A percentile compares a stretch with the other conserved stretches of the same genome.
These are phyloP conservation scores for Trinorchestia longiramus DNA, from an alignment of 1,140 invertebrate species.

Conservation along the genomic window DNA sequence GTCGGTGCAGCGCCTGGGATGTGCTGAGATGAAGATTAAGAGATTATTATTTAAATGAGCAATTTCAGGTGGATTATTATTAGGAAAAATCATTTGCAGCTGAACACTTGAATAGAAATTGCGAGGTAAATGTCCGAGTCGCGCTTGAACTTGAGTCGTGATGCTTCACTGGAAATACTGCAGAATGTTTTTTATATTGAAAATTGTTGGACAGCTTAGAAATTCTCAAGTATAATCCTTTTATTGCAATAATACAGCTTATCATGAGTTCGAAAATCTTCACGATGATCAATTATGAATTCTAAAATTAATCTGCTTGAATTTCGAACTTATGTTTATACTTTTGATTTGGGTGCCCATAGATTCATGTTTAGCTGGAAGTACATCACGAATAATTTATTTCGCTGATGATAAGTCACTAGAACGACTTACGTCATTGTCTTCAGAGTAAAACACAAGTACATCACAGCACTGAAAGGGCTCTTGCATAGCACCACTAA, in stretches of 20 bases:
- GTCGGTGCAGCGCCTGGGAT: neutral
- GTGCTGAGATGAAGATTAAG: neutral
- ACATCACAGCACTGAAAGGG: neutral
- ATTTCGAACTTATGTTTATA: neutral
- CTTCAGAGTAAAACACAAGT: neutral
- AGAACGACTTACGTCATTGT: neutral
- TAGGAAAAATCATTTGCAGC: neutral
- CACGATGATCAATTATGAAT: neutral
- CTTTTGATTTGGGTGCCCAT: neutral
- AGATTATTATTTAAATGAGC: slow-evolving; percentile 2
- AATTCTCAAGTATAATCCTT: neutral
- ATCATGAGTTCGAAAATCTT: neutral
- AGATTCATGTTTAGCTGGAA: neutral
- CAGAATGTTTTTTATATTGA: neutral
- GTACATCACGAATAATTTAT: neutral
- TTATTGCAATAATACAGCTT: neutral
- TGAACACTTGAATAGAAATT: neutral
- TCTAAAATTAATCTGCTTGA: too few species aligned
- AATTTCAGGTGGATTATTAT: neutral
- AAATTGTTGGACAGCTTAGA: neutral
- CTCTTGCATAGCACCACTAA: neutral
- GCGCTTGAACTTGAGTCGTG: neutral
- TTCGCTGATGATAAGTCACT: neutral
- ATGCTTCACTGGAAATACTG: neutral
- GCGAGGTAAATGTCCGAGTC: neutral